Conservation (phyloP, 2,113 vertebrate genomes). For the Tylochromis polylepis region DNA sequence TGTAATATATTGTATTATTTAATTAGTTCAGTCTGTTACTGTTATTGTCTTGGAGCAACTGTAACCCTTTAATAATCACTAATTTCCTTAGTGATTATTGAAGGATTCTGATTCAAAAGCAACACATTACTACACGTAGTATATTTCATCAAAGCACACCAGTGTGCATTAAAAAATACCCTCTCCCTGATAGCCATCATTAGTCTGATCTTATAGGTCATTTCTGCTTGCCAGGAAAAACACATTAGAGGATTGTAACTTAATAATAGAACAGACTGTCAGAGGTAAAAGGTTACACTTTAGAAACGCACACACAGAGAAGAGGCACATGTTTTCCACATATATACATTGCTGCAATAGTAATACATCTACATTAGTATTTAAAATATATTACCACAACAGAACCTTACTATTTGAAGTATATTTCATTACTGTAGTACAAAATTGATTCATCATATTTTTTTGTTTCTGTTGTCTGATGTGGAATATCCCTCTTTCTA, state of each 20-base stretch:
- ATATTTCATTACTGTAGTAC: background rate
- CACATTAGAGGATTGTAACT: background rate
- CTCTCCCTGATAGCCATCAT: background rate
- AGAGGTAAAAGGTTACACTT: background rate
- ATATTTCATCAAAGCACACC: background rate
- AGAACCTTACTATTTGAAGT: background rate
- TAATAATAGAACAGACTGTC: background rate
- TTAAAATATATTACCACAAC: background rate
- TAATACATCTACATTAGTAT: background rate
- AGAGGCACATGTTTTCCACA: accelerated
- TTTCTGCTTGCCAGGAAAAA: background rate
- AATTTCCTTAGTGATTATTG: background rate
- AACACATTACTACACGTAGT: background rate
- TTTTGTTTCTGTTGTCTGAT: background rate
- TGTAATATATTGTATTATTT: background rate
- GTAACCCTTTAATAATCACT: background rate
- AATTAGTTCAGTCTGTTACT: background rate
- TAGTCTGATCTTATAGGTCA: background rate
- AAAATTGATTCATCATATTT: background rate
- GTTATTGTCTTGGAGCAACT: background rate
- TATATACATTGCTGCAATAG: background rate
- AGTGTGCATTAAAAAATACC: background rate
- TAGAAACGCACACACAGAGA: background rate
- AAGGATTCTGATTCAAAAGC: background rate
- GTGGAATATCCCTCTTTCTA: background rate